These are phyloP conservation scores for Catharus bicknelli DNA, from an alignment of 2,113 vertebrate species.

Conservation along the genomic window DNA sequence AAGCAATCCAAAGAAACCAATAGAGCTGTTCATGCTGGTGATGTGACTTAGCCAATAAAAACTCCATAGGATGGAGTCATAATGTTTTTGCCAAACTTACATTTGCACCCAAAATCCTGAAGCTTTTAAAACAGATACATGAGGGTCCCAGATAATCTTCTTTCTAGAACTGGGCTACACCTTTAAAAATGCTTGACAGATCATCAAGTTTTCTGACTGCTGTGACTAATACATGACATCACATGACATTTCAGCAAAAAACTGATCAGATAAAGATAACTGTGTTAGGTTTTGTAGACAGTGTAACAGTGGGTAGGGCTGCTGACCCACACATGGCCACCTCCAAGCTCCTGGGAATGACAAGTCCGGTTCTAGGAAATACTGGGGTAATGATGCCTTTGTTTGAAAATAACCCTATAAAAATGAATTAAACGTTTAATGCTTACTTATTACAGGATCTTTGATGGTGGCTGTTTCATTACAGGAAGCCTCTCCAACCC, in stretches of 20 bases:
- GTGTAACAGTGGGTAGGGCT: neutral
- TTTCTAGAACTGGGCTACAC: neutral
- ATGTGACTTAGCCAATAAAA: neutral
- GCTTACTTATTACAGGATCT: neutral
- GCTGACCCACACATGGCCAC: neutral
- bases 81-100: neutral
- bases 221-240: neutral
- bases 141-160: neutral
- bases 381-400: neutral
- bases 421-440: neutral
- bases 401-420: neutral
- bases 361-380: neutral
- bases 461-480: neutral
- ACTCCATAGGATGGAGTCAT: neutral
- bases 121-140: neutral
- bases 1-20: neutral
- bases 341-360: neutral
- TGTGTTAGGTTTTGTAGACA: neutral
- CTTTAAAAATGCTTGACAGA: neutral
- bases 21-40: neutral
- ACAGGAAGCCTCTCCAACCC: neutral
- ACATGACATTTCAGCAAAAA: slow-evolving; percentile 1
- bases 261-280: slow-evolving; percentile 10
- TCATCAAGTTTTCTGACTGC: neutral
- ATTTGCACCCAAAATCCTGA: neutral